Percentiles rank a stretch among this genome's conserved stretches.
Evolutionary conservation across 2,113 vertebrate species (phyloP).

Genomic region (Macrotis lagotis): DNA sequence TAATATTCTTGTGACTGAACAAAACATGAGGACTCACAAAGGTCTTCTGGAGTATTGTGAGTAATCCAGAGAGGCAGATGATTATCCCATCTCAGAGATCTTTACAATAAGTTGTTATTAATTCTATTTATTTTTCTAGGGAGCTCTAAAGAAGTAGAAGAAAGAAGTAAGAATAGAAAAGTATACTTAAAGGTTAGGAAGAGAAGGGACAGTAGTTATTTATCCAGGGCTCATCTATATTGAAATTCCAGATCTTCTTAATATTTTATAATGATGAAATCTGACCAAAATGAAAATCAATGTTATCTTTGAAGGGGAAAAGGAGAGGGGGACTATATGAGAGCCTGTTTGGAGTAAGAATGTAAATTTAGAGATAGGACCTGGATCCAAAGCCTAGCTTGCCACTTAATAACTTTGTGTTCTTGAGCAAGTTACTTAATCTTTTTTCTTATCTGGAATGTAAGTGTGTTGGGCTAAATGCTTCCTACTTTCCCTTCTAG

Average conservation of each 20-base stretch:
- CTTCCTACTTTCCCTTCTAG: background rate
- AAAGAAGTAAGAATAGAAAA: no score
- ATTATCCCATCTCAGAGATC: no score
- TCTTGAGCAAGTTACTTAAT: background rate
- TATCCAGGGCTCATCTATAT: no score
- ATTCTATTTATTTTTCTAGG: no score
- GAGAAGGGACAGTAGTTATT: no score
- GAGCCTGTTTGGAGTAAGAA: background rate
- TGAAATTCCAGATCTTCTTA: no score
- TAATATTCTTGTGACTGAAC: background rate
- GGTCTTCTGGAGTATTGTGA: background rate
- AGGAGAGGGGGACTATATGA: background rate
- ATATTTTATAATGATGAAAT: no score
- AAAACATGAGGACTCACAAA: background rate
- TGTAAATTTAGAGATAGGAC: background rate
- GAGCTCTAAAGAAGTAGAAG: no score
- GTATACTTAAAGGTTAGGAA: no score
- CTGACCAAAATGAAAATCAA: no score
- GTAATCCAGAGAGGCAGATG: background rate
- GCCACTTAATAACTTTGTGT: background rate
- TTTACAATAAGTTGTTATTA: no score
- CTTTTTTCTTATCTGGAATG: background rate
- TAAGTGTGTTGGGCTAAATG: background rate
- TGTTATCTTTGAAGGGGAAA: no score
- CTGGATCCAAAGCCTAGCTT: background rate